Conservation (phyloP, 2,888 invertebrate species). For the Pollenia labialis region DNA sequence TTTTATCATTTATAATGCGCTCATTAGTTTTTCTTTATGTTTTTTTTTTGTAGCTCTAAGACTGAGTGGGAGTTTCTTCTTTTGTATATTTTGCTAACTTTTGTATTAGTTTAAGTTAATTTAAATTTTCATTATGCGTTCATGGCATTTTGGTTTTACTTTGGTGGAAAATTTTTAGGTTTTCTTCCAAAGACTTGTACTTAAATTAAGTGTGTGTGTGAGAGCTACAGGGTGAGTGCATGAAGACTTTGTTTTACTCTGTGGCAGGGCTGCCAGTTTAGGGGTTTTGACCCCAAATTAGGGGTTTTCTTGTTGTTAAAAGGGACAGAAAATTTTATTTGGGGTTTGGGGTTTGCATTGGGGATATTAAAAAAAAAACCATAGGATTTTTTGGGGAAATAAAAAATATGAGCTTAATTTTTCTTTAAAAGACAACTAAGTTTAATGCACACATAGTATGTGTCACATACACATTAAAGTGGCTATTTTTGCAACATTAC, state of each 20-base stretch:
- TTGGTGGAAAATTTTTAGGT: background rate
- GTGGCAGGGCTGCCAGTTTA: no score
- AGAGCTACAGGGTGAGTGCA: background rate
- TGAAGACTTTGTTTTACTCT: conserved; percentile 3
- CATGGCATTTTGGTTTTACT: conserved; percentile 23
- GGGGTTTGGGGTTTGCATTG: no score
- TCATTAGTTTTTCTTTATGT: conserved; percentile 62
- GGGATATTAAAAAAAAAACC: no score
- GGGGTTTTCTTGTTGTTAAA: no score
- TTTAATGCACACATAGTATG: no score
- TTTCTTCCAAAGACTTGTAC: background rate
- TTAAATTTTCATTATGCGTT: conserved; percentile 63
- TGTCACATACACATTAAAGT: no score
- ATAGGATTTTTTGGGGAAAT: no score
- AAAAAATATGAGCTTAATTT: no score
- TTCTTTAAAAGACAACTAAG: no score
- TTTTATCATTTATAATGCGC: conserved; percentile 65
- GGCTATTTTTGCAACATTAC: no score
- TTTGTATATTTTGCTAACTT: conserved; percentile 18
- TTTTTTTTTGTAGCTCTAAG: background rate
- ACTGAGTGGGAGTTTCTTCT: conserved; percentile 8
- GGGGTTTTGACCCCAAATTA: no score
- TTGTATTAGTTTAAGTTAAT: conserved; percentile 58
- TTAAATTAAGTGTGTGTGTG: background rate
- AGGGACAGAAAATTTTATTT: no score